These are phyloP conservation scores for Chroicocephalus ridibundus DNA, from an alignment of 2,113 vertebrate species.

Conservation along the genomic window DNA sequence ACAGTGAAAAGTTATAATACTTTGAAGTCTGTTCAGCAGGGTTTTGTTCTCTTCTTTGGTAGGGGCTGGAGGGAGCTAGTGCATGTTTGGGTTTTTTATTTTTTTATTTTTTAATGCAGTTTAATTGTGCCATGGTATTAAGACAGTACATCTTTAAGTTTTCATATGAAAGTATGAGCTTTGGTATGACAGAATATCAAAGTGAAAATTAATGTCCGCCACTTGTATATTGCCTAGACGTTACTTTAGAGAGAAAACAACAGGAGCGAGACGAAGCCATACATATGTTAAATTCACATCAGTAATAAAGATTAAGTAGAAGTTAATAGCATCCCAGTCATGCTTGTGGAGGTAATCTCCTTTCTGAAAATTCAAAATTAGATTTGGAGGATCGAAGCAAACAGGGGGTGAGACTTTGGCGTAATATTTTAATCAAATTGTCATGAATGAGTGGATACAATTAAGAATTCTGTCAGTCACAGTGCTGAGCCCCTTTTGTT, in stretches of 20 bases:
- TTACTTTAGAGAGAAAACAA: conserved; percentile 76
- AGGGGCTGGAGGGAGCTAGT: background rate
- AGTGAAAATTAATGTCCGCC: conserved; percentile 67
- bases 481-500: conserved; percentile 86
- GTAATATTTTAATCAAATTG: conserved; percentile 99
- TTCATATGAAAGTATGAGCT: conserved; percentile 29
- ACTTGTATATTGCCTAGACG: conserved; percentile 69
- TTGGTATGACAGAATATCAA: conserved; percentile 56
- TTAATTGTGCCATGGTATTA: background rate
- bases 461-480: conserved; percentile 99
- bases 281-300: conserved; percentile 96
- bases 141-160: conserved; percentile 29
- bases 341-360: conserved; percentile 97
- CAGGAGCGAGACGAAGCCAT: conserved; percentile 82
- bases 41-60: background rate
- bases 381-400: conserved; percentile 98
- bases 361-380: conserved; percentile 99
- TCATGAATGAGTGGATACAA: conserved; percentile 99
- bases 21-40: background rate
- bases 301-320: conserved; percentile 99
- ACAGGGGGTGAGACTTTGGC: conserved; percentile 97
- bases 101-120: background rate
- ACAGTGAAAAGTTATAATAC: background rate
- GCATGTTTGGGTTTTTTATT: accelerated
- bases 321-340: conserved; percentile 98